These are phyloP conservation scores for Miichthys miiuy DNA, from an alignment of 2,797 vertebrate genomes.

Conservation along the genomic window DNA sequence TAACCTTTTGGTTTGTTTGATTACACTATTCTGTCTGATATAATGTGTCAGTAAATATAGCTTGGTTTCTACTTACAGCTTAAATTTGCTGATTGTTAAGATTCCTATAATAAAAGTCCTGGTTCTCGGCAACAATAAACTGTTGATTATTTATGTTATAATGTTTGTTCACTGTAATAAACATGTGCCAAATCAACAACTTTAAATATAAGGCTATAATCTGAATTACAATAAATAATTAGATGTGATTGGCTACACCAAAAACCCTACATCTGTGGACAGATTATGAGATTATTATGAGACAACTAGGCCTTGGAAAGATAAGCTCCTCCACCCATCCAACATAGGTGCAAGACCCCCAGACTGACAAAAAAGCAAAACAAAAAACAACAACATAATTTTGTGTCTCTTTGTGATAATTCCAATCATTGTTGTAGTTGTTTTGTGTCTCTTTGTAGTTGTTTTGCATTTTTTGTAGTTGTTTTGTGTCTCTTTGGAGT, in stretches of 20 bases:
- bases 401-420: background rate
- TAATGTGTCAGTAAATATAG: too few species aligned
- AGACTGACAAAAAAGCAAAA: background rate
- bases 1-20: slow-evolving; percentile 2
- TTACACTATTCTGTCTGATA: background rate
- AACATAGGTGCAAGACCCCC: background rate
- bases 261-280: background rate
- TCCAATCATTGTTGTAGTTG: background rate
- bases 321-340: background rate
- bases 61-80: background rate
- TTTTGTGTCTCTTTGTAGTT: background rate
- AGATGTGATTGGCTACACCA: background rate
- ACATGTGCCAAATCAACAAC: background rate
- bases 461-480: background rate
- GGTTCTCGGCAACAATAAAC: background rate
- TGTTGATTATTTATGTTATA: background rate
- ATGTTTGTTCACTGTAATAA: background rate
- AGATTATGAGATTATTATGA: background rate
- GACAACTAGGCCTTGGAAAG: background rate
- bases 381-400: background rate
- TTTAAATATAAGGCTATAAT: background rate
- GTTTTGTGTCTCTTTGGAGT: background rate
- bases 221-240: background rate
- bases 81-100: background rate
- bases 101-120: background rate